These are phyloP conservation scores for Oryzaephilus surinamensis DNA, from an alignment of 1,140 invertebrate genomes.

Conservation along the genomic window DNA sequence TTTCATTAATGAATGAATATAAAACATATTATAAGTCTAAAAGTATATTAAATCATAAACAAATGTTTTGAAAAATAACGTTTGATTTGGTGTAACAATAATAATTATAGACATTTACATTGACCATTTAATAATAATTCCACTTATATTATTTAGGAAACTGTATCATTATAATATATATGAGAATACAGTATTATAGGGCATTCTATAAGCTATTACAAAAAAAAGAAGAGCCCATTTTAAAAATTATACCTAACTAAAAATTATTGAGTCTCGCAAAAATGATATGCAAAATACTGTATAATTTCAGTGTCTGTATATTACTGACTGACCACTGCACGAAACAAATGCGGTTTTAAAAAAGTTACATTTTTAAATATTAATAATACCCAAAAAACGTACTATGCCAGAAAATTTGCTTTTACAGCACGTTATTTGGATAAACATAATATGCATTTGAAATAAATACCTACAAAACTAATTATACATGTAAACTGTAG, in stretches of 20 bases:
- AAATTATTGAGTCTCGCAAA: conserved; percentile 32
- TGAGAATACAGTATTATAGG: too few species aligned
- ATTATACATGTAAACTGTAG: too few species aligned
- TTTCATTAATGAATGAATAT: too few species aligned
- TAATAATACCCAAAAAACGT: conserved; percentile 30
- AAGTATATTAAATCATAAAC: too few species aligned
- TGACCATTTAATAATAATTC: conserved; percentile 17
- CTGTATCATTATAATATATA: conserved; percentile 23
- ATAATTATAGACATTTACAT: conserved; percentile 15
- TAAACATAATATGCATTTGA: too few species aligned
- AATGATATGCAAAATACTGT: conserved; percentile 34
- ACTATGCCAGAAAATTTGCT: conserved; percentile 29
- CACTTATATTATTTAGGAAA: conserved; percentile 18
- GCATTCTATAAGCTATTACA: too few species aligned
- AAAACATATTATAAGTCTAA: too few species aligned
- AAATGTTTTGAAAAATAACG: too few species aligned
- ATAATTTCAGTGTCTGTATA: conserved; percentile 33
- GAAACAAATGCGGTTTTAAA: conserved; percentile 23
- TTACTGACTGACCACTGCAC: conserved; percentile 25
- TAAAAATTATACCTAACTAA: conserved; percentile 30
- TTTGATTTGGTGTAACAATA: too few species aligned
- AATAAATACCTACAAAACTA: too few species aligned
- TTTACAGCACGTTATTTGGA: conserved; percentile 21
- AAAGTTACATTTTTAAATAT: conserved; percentile 32
- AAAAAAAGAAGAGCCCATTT: conserved; percentile 18